phyloP scores from a whole-genome alignment of 2,888 invertebrate species.

The Pheosia gnoma region DNA sequence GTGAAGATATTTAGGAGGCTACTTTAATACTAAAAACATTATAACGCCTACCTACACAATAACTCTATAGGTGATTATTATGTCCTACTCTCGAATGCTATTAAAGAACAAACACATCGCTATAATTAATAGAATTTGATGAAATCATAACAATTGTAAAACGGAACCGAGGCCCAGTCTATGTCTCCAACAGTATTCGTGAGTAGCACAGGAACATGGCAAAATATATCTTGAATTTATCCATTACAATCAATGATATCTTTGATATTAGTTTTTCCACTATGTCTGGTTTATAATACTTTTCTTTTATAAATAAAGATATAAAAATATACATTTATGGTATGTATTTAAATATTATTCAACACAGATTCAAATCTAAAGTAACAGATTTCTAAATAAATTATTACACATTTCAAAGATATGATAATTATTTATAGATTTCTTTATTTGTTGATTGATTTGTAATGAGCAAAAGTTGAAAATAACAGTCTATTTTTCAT shows the following conservation, averaged over 20 bases:
- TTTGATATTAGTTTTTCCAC: constrained; percentile 55
- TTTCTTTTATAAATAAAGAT: constrained; percentile 73
- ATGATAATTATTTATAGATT: constrained; percentile 28
- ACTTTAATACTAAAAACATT: constrained; percentile 58
- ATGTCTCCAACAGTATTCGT: constrained; percentile 32
- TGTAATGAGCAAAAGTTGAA: constrained; percentile 44
- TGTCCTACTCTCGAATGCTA: constrained; percentile 47
- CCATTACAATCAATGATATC: constrained; percentile 48
- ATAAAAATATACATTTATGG: constrained; percentile 79
- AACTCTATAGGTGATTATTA: constrained; percentile 30
- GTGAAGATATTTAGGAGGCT: constrained; percentile 54
- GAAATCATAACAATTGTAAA: neutral
- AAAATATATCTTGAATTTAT: constrained; percentile 33
- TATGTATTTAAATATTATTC: constrained; percentile 73
- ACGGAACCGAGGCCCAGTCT: neutral
- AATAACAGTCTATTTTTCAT: constrained; percentile 24
- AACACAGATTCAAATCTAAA: constrained; percentile 73
- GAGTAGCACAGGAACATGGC: constrained; percentile 29
- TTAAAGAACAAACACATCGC: constrained; percentile 18
- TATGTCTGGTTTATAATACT: constrained; percentile 68
- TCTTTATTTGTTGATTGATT: constrained; percentile 41
- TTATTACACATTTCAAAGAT: constrained; percentile 39
- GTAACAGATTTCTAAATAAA: constrained; percentile 66
- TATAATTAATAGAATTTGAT: constrained; percentile 5
- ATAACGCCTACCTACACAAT: constrained; percentile 52